phyloP scores from a whole-genome alignment of 2,888 invertebrate species.

The Lycia hirtaria region DNA sequence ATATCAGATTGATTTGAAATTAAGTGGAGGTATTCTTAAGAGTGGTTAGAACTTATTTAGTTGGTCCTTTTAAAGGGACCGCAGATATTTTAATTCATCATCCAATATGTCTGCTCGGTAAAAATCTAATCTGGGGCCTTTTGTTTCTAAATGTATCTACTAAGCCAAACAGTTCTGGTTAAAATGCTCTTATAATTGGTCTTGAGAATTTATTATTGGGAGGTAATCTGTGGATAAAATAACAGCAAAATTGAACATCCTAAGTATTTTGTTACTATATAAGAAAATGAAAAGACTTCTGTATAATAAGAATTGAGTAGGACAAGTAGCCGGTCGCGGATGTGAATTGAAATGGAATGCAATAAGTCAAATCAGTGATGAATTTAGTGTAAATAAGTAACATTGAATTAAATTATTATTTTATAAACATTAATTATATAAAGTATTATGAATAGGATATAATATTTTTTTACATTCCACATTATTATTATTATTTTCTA shows the following conservation, averaged over 20 bases:
- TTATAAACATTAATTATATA: slow-evolving; percentile 25
- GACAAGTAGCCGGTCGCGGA: slow-evolving; percentile 13
- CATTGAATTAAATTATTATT: slow-evolving; percentile 27
- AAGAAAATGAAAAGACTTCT: slow-evolving; percentile 10
- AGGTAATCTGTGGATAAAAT: too few species aligned
- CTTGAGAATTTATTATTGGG: too few species aligned
- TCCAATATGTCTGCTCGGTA: too few species aligned
- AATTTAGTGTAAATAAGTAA: slow-evolving; percentile 36
- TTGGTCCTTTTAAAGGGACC: too few species aligned
- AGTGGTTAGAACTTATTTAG: too few species aligned
- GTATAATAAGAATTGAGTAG: slow-evolving; percentile 19
- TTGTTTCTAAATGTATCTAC: too few species aligned
- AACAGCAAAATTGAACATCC: slow-evolving; percentile 1
- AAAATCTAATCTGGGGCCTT: too few species aligned
- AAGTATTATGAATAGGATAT: slow-evolving; percentile 39
- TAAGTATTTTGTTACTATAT: slow-evolving; percentile 20
- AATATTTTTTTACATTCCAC: slow-evolving; percentile 35
- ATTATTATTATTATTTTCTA: background rate
- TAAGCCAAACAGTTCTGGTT: too few species aligned
- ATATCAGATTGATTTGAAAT: too few species aligned
- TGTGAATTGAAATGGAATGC: slow-evolving; percentile 27
- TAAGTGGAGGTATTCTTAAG: too few species aligned
- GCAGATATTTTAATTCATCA: too few species aligned
- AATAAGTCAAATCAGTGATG: slow-evolving; percentile 22
- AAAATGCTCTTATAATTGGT: too few species aligned